These are phyloP conservation scores for Masnerella sp. DNA, from an alignment of 2,888 invertebrate genomes.

Conservation along the genomic window DNA sequence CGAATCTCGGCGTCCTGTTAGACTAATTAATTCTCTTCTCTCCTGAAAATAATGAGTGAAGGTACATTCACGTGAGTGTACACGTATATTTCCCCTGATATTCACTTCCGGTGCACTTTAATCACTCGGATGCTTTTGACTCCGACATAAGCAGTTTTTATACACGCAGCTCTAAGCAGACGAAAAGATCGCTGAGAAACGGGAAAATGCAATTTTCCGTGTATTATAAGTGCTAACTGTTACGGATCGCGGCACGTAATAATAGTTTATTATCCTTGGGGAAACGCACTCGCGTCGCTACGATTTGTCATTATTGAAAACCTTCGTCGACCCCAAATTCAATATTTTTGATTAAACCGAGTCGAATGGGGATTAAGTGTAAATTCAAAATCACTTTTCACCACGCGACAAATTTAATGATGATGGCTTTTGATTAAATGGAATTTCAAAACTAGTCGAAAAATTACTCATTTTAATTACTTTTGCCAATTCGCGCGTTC, in stretches of 20 bases:
- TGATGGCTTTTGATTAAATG: no score
- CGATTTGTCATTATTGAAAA: slow-evolving; percentile 46
- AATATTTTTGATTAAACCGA: slow-evolving; percentile 29
- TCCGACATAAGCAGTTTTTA: slow-evolving; percentile 58
- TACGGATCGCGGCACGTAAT: slow-evolving; percentile 44
- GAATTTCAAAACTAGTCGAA: no score
- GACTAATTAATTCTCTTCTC: slow-evolving; percentile 65
- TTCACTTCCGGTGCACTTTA: slow-evolving; percentile 61
- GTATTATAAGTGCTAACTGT: slow-evolving; percentile 48
- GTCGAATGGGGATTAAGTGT: no score
- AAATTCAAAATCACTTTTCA: no score
- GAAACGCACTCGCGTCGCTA: slow-evolving; percentile 34
- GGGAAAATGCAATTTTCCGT: slow-evolving; percentile 50
- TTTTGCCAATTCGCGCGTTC: no score
- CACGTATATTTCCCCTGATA: slow-evolving; percentile 57
- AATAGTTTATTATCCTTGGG: slow-evolving; percentile 52
- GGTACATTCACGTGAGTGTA: slow-evolving; percentile 54
- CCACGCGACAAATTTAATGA: no score
- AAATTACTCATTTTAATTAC: no score
- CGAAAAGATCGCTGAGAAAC: slow-evolving; percentile 49
- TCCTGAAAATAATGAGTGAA: slow-evolving; percentile 57
- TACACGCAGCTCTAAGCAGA: slow-evolving; percentile 58
- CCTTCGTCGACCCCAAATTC: slow-evolving; percentile 8
- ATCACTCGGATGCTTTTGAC: slow-evolving; percentile 60
- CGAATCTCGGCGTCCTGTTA: slow-evolving; percentile 42